These are phyloP conservation scores for Meandrina meandrites DNA, from an alignment of 92 coral and sea anemone genomes.

Conservation along the genomic window DNA sequence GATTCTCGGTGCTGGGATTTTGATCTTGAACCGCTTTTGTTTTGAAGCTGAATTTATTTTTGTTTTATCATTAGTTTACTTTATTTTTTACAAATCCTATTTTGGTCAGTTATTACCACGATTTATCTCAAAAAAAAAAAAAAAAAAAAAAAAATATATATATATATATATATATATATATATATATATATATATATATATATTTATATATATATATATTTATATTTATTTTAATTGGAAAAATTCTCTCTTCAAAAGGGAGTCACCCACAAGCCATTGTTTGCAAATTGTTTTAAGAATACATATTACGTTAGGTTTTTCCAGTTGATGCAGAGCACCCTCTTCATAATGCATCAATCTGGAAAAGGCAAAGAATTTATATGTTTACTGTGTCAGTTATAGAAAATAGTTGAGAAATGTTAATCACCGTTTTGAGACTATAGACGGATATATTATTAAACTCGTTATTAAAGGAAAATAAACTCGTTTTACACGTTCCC, in stretches of 20 bases:
- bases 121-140: background rate
- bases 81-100: background rate
- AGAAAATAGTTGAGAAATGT: background rate
- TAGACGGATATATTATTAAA: background rate
- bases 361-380: background rate
- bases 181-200: too few species aligned
- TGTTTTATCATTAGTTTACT: too few species aligned
- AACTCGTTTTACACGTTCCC: too few species aligned
- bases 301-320: background rate
- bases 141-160: too few species aligned
- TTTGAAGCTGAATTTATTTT: background rate
- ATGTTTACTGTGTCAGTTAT: too few species aligned
- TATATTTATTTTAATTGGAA: background rate
- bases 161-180: too few species aligned
- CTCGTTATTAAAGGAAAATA: background rate
- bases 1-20: background rate
- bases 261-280: background rate
- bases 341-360: background rate
- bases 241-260: background rate
- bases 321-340: background rate
- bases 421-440: background rate
- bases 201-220: too few species aligned
- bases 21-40: background rate
- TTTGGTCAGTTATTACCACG: background rate
- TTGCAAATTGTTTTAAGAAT: background rate